Evolutionary conservation across 2,113 vertebrate genomes (phyloP), one percentile per base, ranked within the genome.

Genomic region (Callipepla californica): DNA sequence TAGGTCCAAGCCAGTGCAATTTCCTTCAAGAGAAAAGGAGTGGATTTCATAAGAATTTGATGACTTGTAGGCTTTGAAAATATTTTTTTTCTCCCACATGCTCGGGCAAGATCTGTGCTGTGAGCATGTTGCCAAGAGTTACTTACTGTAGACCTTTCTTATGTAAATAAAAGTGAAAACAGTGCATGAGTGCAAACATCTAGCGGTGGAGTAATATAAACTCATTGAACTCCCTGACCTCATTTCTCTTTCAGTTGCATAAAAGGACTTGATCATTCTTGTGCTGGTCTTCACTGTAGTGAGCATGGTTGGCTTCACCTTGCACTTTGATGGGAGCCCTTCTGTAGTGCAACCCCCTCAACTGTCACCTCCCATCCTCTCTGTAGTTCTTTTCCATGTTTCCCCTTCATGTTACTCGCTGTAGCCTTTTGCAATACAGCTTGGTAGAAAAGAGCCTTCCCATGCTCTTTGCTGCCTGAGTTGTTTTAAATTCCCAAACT

Each of bases 111-210:
- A 93, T 80, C 42, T 62, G 68, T 10, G 79, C 42, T 51, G 16
- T 11, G 51, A 86, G 69, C 44, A 1, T 55, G 65, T 21, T 95
- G 93, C 94, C 89, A 51, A 69, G 96, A 90, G 90, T 22, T 78
- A 61, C 82, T 62, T 34, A 25, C 77, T 74, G 80, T 51, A 74
- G 91, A 10, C 55, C 72, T 94, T 73, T 73, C 76, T 89, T 82
- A 32, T 89, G 73, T 80, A 95, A 96, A 94, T 93, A 89, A 94
- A 95, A 97, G 94, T 92, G 96, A 96, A 95, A 90, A 91, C 90
- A 50, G 47, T 22, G 12, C 84, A 55, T 53, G 59, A 59, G 66
- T 32, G 67, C 85, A 81, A 82, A n/a, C 58, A 83, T 74, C 80
- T 62, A 14, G 50, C 13, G 38, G 78, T 40, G 75, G 80, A 72